phyloP scores from a whole-genome alignment of 2,888 invertebrate genomes.

The Drosophila greeni region DNA sequence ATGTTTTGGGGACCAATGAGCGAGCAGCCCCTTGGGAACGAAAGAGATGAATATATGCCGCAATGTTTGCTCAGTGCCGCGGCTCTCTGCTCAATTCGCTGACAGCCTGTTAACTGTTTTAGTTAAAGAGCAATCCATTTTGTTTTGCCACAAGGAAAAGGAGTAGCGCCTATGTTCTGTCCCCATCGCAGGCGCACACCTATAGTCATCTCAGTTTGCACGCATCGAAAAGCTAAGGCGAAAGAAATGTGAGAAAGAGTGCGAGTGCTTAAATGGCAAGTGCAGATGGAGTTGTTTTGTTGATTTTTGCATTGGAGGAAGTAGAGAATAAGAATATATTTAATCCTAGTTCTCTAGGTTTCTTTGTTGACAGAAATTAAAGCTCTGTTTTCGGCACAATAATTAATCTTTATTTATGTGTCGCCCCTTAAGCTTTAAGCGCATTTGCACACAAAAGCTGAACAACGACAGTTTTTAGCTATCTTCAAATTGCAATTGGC shows the following conservation, averaged over 20 bases:
- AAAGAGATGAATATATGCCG: constrained; percentile 46
- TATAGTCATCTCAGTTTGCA: constrained; percentile 25
- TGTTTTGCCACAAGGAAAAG: constrained; percentile 70
- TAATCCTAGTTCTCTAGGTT: neutral
- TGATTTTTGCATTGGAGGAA: neutral
- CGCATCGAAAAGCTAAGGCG: constrained; percentile 22
- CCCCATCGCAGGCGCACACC: constrained; percentile 20
- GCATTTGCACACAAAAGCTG: constrained; percentile 58
- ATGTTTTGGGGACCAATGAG: constrained; percentile 34
- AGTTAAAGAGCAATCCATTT: constrained; percentile 79
- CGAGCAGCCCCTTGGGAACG: constrained; percentile 17
- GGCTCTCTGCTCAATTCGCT: constrained; percentile 35
- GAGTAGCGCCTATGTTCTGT: constrained; percentile 52
- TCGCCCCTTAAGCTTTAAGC: constrained; percentile 60
- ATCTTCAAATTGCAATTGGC: constrained; percentile 11
- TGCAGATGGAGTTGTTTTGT: constrained; percentile 14
- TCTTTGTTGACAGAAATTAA: neutral
- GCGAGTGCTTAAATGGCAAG: constrained; percentile 10
- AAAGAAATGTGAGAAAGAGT: constrained; percentile 22
- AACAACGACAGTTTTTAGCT: constrained; percentile 37
- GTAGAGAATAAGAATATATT: neutral
- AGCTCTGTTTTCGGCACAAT: constrained; percentile 15
- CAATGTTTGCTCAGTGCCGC: constrained; percentile 46
- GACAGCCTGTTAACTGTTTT: constrained; percentile 78
- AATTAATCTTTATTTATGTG: constrained; percentile 13